Evolutionary conservation across 2,888 invertebrate genomes (phyloP).

Genomic region (Furcula furcula): DNA sequence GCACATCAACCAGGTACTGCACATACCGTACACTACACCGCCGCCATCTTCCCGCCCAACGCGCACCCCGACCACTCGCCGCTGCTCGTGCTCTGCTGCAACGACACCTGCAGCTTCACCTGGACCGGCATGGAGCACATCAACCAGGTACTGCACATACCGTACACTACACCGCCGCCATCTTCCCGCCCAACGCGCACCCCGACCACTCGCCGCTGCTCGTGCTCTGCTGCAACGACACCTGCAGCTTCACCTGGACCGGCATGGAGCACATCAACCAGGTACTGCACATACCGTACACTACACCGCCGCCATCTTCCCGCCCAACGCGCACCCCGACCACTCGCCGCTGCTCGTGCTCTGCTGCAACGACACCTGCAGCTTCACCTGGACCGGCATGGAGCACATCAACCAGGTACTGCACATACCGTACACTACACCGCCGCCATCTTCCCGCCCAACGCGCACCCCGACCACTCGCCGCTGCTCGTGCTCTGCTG

Average conservation of each 20-base stretch:
- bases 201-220: conserved; percentile 98
- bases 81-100: conserved; percentile 97
- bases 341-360: conserved; percentile 97
- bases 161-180: conserved; percentile 85
- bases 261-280: conserved; percentile 99
- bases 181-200: conserved; percentile 91
- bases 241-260: conserved; percentile 99
- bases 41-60: conserved; percentile 92
- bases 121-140: conserved; percentile 99
- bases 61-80: conserved; percentile 97
- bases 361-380: conserved; percentile 99
- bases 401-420: conserved; percentile 98
- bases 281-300: conserved; percentile 53
- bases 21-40: conserved; percentile 59
- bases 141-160: conserved; percentile 87
- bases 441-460: too few species aligned
- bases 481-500: too few species aligned
- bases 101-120: conserved; percentile 99
- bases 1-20: conserved; percentile 97
- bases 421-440: not conserved
- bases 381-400: conserved; percentile 99
- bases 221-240: conserved; percentile 98
- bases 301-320: conserved; percentile 92
- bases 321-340: conserved; percentile 92
- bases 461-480: too few species aligned